Evolutionary conservation across 2,797 vertebrate species (phyloP), one percentile per base, ranked within the genome.

Genomic region (Artibeus jamaicensis): DNA sequence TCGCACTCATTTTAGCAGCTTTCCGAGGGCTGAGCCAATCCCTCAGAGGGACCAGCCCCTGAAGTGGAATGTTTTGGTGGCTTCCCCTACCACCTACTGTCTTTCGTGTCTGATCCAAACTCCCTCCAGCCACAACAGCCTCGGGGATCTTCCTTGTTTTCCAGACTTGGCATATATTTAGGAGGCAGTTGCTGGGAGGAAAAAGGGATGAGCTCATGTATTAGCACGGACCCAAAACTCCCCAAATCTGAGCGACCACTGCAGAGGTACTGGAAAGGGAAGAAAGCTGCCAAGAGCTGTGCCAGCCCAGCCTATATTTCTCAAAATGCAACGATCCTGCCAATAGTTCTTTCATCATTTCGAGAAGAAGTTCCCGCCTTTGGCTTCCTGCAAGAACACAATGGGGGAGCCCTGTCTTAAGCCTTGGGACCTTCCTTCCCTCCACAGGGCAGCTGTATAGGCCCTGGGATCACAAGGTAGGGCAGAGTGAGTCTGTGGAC

Each of bases 41-140:
- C 90, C 81, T 94, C 78, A 95, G 39, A 76, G 37, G 55, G 16
- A 86, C 65, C 24, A 65, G 68, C 44, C 79, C 67, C 77, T 84
- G 82, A 95, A 91, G 42, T 81, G 77, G 86, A 95, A 90, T 94
- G 92, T 70, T 67, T 91, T 19, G 53, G 85, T 92, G 84, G 42
- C 93, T 92, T 93, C 62, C 82, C 50, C 59, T 83, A 83, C 71
- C 12, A 19, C 71, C 76, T 79, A 67, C 34, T 39, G n/a, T 79
- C 46, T 91, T 77, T 14, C 59, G 37, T 97, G 50, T 97, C 84
- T 97, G 91, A 94, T 97, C 96, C 92, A 95, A 93, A 96, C 95
- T 97, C 74, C 32, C 87, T 87, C 87, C 96, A 91, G 96, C 89
- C 74, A 86, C 59, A 93, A 74, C 0, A 57, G 37, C 29, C 67